A percentile compares a stretch with the other conserved stretches of the same genome.
Evolutionary conservation across 2,113 vertebrate genomes (phyloP).

Genomic region (Pachyramphus minor): DNA sequence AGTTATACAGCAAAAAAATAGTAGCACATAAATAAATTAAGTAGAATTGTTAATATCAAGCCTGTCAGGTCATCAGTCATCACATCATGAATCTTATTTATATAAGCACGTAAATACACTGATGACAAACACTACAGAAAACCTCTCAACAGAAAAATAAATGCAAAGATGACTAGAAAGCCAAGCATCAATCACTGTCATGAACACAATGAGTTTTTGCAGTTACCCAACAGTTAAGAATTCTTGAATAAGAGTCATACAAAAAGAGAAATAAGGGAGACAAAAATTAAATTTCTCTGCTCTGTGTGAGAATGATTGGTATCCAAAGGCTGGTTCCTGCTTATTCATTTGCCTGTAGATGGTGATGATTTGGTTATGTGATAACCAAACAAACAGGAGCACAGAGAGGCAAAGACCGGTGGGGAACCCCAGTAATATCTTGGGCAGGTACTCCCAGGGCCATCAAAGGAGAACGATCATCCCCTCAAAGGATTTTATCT

Average conservation of each 20-base stretch:
- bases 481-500: background rate
- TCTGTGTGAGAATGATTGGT: background rate
- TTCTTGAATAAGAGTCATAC: background rate
- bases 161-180: background rate
- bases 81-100: background rate
- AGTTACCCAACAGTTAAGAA: background rate
- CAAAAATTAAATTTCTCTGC: background rate
- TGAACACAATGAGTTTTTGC: background rate
- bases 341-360: background rate
- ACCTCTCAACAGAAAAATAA: background rate
- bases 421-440: background rate
- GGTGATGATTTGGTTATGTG: background rate
- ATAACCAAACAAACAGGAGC: background rate
- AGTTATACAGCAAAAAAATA: background rate
- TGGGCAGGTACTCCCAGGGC: background rate
- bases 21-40: background rate
- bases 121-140: background rate
- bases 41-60: background rate
- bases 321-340: background rate
- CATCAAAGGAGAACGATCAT: background rate
- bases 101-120: background rate
- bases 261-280: background rate
- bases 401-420: background rate
- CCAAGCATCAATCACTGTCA: background rate
- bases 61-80: background rate